Conservation (phyloP, 2,888 invertebrate species). For the Abrostola tripartita region DNA sequence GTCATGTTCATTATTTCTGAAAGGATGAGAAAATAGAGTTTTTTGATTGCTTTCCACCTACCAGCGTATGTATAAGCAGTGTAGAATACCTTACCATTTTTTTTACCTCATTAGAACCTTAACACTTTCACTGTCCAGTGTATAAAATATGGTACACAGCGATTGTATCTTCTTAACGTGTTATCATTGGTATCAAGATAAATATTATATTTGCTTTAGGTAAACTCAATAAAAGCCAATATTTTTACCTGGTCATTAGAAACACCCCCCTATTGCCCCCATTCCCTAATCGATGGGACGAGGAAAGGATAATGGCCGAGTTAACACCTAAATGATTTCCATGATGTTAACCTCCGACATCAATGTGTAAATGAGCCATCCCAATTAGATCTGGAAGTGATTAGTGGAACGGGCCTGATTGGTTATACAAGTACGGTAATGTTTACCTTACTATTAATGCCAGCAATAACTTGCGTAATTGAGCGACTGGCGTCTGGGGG, state of each 20-base stretch:
- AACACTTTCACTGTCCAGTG: too few species aligned
- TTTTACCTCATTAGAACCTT: too few species aligned
- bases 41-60: background rate
- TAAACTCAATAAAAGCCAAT: too few species aligned
- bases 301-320: background rate
- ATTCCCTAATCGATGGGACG: background rate
- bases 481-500: slow-evolving; percentile 18
- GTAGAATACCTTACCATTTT: too few species aligned
- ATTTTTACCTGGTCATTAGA: too few species aligned
- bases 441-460: slow-evolving; percentile 41
- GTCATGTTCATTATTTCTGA: background rate
- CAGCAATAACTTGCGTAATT: slow-evolving; percentile 43
- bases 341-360: slow-evolving; percentile 8
- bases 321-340: slow-evolving; percentile 13
- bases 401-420: slow-evolving; percentile 24
- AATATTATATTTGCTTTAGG: too few species aligned
- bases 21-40: background rate
- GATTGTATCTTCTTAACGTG: too few species aligned
- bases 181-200: too few species aligned
- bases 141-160: too few species aligned
- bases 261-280: background rate
- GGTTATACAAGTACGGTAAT: slow-evolving; percentile 40
- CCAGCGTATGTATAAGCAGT: too few species aligned
- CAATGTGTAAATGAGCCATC: slow-evolving; percentile 10
- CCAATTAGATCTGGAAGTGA: slow-evolving; percentile 21